Conservation (phyloP, 2,797 vertebrate species). For the Morus bassanus region DNA sequence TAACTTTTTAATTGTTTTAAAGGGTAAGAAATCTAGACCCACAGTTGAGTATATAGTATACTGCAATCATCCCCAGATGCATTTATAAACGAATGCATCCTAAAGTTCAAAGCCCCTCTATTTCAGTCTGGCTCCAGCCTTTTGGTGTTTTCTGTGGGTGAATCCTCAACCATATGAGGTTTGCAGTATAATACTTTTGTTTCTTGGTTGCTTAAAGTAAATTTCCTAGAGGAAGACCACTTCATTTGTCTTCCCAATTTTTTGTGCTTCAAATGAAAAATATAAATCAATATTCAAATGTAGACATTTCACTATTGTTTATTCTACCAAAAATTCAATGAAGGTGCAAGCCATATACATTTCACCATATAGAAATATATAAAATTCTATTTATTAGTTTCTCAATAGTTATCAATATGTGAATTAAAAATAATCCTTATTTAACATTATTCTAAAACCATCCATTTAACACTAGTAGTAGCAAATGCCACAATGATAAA, state of each 20-base stretch:
- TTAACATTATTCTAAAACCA: constrained; percentile 22
- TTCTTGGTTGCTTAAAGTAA: not conserved
- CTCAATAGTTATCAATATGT: not conserved
- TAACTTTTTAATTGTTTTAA: not conserved
- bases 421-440: constrained; percentile 31
- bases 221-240: not conserved
- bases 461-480: not conserved
- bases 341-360: constrained; percentile 47
- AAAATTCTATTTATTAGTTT: constrained; percentile 3
- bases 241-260: not conserved
- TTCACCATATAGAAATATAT: constrained; percentile 55
- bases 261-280: constrained; percentile 1
- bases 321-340: constrained; percentile 51
- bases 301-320: constrained; percentile 37
- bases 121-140: not conserved
- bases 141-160: not conserved
- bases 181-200: not conserved
- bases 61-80: not conserved
- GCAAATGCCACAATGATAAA: not conserved
- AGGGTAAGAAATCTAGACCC: not conserved
- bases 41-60: not conserved
- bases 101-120: not conserved
- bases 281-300: constrained; percentile 39
- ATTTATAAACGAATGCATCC: not conserved
- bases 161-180: not conserved